These are phyloP conservation scores for Tenualosa ilisha DNA, from an alignment of 2,797 vertebrate genomes.

Conservation along the genomic window DNA sequence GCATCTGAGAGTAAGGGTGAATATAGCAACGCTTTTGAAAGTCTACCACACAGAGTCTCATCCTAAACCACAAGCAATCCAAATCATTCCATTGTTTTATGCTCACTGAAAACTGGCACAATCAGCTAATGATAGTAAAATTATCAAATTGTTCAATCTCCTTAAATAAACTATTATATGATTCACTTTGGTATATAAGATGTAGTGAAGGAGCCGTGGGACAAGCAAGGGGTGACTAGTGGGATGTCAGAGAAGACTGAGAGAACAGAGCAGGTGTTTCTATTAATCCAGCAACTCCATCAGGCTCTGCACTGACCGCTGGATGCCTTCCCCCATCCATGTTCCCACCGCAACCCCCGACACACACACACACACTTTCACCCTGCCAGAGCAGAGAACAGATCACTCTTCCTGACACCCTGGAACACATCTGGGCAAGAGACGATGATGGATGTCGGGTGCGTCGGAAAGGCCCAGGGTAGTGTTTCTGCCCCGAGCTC, in stretches of 20 bases:
- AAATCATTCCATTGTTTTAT: background rate
- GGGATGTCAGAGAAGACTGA: constrained; percentile 31
- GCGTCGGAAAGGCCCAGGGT: background rate
- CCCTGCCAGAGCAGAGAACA: background rate
- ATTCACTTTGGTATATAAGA: background rate
- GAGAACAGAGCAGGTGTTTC: constrained; percentile 34
- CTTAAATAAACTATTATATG: background rate
- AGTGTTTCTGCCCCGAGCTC: background rate
- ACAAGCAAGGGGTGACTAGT: background rate
- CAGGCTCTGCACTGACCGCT: background rate
- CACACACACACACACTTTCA: background rate
- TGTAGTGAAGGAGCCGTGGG: background rate
- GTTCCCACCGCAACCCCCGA: background rate
- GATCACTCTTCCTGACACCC: constrained; percentile 21
- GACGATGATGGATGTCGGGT: constrained; percentile 12
- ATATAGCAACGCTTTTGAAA: background rate
- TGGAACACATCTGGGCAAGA: background rate
- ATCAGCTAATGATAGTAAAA: background rate
- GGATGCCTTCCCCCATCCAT: background rate
- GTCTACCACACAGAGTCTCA: background rate
- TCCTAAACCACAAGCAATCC: background rate
- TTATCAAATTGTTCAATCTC: background rate
- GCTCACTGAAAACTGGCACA: background rate
- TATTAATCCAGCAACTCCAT: constrained; percentile 27
- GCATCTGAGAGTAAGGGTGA: background rate